Evolutionary conservation across 1,140 invertebrate species (phyloP).

Genomic region (Rhynchophorus ferrugineus): DNA sequence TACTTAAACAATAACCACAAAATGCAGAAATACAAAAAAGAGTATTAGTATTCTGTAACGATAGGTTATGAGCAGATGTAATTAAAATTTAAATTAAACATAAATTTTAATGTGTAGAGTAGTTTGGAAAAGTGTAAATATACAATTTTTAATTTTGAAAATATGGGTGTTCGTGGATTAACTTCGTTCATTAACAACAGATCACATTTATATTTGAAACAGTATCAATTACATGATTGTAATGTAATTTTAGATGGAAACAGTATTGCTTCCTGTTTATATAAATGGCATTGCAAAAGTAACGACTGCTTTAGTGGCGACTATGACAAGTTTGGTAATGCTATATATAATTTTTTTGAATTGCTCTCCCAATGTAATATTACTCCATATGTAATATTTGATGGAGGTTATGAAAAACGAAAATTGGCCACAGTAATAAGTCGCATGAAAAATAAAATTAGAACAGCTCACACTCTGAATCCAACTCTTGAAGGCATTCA

Average conservation of each 20-base stretch:
- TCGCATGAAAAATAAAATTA: constrained; percentile 56
- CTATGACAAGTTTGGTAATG: constrained; percentile 66
- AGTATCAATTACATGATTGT: constrained; percentile 58
- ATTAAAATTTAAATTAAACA: too few relatives aligned
- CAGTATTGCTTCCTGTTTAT: constrained; percentile 66
- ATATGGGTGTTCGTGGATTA: constrained; percentile 75
- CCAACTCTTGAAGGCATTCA: constrained; percentile 41
- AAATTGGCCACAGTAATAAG: constrained; percentile 65
- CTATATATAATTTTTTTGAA: constrained; percentile 62
- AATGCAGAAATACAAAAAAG: too few relatives aligned
- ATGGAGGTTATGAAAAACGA: constrained; percentile 69
- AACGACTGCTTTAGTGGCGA: constrained; percentile 77
- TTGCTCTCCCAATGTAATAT: constrained; percentile 65
- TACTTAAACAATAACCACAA: too few relatives aligned
- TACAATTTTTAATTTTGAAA: too few relatives aligned
- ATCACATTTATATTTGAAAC: constrained; percentile 55
- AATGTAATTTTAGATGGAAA: constrained; percentile 77
- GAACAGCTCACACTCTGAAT: constrained; percentile 44
- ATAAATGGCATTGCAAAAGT: constrained; percentile 51
- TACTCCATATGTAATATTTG: constrained; percentile 69
- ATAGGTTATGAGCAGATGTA: too few relatives aligned
- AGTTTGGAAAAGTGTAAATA: too few relatives aligned
- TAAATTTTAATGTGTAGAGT: too few relatives aligned
- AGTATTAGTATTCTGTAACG: too few relatives aligned
- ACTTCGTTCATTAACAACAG: constrained; percentile 69